Percentiles rank a stretch among this genome's conserved stretches.
phyloP scores from a whole-genome alignment of 2,113 vertebrate genomes.

The Meles meles region DNA sequence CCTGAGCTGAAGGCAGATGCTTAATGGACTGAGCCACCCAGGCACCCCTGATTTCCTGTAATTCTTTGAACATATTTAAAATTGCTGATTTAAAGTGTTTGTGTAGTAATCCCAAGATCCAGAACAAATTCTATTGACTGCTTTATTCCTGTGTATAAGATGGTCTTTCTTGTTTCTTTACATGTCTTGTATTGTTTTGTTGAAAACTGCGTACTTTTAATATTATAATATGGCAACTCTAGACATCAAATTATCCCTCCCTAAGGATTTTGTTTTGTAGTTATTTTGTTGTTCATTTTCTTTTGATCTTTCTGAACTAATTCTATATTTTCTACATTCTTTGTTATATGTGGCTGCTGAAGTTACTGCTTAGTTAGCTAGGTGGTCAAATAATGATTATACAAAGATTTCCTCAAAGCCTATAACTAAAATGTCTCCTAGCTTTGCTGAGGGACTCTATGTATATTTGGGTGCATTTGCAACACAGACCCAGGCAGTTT shows the following conservation, averaged over 20 bases:
- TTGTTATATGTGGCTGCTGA: not conserved
- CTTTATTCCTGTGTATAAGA: not conserved
- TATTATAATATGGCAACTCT: not conserved
- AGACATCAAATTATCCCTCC: not conserved
- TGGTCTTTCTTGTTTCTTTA: not conserved
- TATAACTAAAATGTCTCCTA: not conserved
- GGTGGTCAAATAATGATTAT: not conserved
- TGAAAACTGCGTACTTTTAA: not conserved
- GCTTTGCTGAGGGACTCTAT: not conserved
- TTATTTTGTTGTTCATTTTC: not conserved
- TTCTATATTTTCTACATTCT: not conserved
- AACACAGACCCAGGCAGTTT: not conserved
- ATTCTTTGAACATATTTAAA: not conserved
- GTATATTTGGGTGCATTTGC: not conserved
- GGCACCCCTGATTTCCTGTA: not conserved
- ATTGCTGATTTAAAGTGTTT: not conserved
- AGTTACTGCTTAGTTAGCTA: not conserved
- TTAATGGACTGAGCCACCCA: too few relatives aligned
- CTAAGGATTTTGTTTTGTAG: not conserved
- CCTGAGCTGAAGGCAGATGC: too few relatives aligned
- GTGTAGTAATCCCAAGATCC: not conserved
- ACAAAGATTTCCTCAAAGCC: not conserved
- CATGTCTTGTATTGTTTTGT: not conserved
- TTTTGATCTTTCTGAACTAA: not conserved
- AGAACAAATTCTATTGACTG: not conserved